Evolutionary conservation across 1,140 invertebrate genomes (phyloP).

Genomic region (Conopomorpha cramerella): DNA sequence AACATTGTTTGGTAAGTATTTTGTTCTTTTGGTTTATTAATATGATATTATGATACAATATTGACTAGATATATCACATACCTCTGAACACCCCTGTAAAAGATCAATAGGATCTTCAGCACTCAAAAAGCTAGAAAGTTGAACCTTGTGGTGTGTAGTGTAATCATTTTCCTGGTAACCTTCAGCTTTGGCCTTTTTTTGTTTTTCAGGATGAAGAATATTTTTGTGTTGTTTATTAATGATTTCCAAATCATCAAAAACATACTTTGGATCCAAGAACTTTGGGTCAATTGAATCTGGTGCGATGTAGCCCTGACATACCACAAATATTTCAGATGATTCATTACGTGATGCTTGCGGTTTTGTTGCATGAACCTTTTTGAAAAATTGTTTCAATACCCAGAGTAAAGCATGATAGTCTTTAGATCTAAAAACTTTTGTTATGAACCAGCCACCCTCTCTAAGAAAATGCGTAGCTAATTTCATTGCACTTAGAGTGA

Average conservation of each 20-base stretch:
- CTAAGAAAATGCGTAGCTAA: slow-evolving; percentile 91
- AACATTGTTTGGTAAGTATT: slow-evolving; percentile 6
- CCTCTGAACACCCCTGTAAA: slow-evolving; percentile 77
- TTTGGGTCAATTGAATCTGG: slow-evolving; percentile 94
- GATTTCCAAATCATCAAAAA: slow-evolving; percentile 92
- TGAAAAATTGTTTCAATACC: slow-evolving; percentile 97
- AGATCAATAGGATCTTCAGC: slow-evolving; percentile 75
- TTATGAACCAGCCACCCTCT: slow-evolving; percentile 95
- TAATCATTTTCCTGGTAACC: slow-evolving; percentile 93
- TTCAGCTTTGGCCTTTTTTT: slow-evolving; percentile 83
- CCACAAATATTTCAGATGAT: slow-evolving; percentile 99
- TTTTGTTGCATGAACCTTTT: slow-evolving; percentile 95
- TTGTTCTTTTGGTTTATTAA: slow-evolving; percentile 2
- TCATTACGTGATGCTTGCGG: slow-evolving; percentile 97
- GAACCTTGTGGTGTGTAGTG: slow-evolving; percentile 76
- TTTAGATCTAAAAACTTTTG: slow-evolving; percentile 98
- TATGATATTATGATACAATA: too few species aligned
- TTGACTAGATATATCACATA: too few species aligned
- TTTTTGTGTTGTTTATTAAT: slow-evolving; percentile 71
- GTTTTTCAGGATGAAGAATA: slow-evolving; percentile 72
- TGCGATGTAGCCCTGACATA: slow-evolving; percentile 93
- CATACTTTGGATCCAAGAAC: slow-evolving; percentile 92
- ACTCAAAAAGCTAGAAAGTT: slow-evolving; percentile 80
- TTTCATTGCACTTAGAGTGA: slow-evolving; percentile 92
- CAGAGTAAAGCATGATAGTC: slow-evolving; percentile 95